Evolutionary conservation across 2,797 vertebrate genomes (phyloP).

Genomic region (Notamacropus eugenii): DNA sequence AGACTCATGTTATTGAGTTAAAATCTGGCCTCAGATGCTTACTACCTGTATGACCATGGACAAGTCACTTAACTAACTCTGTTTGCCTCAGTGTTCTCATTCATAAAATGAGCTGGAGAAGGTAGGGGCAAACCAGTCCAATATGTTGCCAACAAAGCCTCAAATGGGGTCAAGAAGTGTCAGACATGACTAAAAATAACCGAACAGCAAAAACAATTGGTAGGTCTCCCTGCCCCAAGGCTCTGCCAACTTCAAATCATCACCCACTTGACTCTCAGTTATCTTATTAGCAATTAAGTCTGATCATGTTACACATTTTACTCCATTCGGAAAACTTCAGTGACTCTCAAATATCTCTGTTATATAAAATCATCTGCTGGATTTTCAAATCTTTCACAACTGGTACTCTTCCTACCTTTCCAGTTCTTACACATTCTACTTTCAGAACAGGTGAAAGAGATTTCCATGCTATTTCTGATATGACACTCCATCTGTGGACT

Average conservation of each 20-base stretch:
- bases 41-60: neutral
- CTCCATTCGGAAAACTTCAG: neutral
- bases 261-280: neutral
- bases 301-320: neutral
- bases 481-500: neutral
- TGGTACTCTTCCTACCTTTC: neutral
- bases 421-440: neutral
- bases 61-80: neutral
- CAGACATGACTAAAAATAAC: neutral
- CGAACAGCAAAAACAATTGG: neutral
- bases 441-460: too few species aligned
- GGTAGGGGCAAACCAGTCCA: neutral
- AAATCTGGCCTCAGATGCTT: neutral
- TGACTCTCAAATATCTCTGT: neutral
- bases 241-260: neutral
- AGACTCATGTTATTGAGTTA: neutral
- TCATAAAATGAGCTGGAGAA: neutral
- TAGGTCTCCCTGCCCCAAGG: neutral
- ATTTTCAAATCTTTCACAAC: neutral
- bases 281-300: neutral
- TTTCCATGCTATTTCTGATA: neutral
- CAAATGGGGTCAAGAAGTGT: neutral
- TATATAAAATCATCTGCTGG: neutral
- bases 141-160: neutral
- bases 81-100: neutral